Evolutionary conservation across 2,797 vertebrate genomes (phyloP).

Genomic region (Uromys caudimaculatus): DNA sequence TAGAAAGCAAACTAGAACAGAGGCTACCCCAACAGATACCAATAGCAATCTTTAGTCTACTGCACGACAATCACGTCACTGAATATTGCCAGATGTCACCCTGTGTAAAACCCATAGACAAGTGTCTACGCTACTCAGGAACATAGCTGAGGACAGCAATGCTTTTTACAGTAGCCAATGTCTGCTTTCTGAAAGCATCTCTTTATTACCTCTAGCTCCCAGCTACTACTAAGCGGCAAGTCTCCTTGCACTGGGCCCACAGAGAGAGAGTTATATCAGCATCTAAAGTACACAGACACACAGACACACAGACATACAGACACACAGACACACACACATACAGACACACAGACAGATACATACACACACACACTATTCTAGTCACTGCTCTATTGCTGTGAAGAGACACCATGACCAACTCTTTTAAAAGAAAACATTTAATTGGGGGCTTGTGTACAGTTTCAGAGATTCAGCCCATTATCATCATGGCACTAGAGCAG

Average conservation of each 20-base stretch:
- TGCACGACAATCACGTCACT: background rate
- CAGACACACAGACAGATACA: background rate
- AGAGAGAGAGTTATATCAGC: background rate
- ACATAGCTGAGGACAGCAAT: background rate
- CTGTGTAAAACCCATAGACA: background rate
- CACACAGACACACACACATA: background rate
- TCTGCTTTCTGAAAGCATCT: conserved; percentile 37
- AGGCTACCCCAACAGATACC: background rate
- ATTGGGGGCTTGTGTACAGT: background rate
- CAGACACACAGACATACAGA: background rate
- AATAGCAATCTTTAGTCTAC: background rate
- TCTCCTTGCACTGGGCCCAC: background rate
- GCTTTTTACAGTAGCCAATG: background rate
- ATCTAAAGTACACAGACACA: background rate
- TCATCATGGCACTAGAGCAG: background rate
- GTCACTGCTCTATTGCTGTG: background rate
- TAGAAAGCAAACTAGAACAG: background rate
- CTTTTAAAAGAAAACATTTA: background rate
- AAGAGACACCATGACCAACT: background rate
- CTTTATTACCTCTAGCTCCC: background rate
- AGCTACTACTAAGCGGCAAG: background rate
- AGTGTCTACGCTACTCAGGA: background rate
- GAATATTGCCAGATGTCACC: background rate
- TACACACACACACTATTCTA: background rate
- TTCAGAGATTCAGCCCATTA: background rate